Percentiles rank a stretch among this genome's conserved stretches.
Conservation (phyloP, 2,888 invertebrate species). For the Chaetogeoica ovagalla region DNA sequence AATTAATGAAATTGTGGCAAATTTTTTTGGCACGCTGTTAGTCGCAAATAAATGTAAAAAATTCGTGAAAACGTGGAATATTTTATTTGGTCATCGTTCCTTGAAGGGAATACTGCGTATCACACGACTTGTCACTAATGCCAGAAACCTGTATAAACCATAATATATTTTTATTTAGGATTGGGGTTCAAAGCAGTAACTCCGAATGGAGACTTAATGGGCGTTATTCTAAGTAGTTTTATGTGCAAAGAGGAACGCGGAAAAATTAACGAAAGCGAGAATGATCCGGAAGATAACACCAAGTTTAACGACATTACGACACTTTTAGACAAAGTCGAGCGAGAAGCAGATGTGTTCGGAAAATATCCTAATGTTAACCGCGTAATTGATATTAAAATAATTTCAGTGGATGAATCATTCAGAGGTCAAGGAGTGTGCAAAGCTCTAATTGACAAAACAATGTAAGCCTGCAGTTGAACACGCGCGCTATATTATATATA, state of each 20-base stretch:
- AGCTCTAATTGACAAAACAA: slow-evolving; percentile 66
- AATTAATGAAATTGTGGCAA: too few relatives aligned
- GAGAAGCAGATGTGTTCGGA: slow-evolving; percentile 64
- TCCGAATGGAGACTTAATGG: slow-evolving; percentile 65
- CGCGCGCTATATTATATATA: too few relatives aligned
- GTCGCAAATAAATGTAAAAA: too few relatives aligned
- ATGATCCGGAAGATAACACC: slow-evolving; percentile 63
- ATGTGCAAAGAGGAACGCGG: slow-evolving; percentile 57
- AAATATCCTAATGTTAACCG: slow-evolving; percentile 65
- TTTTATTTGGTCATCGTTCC: too few relatives aligned
- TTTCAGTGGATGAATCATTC: slow-evolving; percentile 70
- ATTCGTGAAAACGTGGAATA: too few relatives aligned
- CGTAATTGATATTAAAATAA: slow-evolving; percentile 68
- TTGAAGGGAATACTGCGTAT: too few relatives aligned
- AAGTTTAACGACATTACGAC: slow-evolving; percentile 70
- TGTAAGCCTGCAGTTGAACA: slow-evolving; percentile 63
- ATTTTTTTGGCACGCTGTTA: too few relatives aligned
- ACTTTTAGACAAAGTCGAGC: slow-evolving; percentile 66
- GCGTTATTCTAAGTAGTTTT: slow-evolving; percentile 64
- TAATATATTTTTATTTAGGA: slow-evolving; percentile 54
- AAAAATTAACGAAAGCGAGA: slow-evolving; percentile 60
- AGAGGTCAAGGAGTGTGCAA: slow-evolving; percentile 71
- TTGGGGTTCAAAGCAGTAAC: slow-evolving; percentile 69
- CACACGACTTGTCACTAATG: too few relatives aligned
- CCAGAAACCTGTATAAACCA: too few relatives aligned